Evolutionary conservation across 2,113 vertebrate species (phyloP), one percentile per base, ranked within the genome.

Genomic region (Rhinoptilus africanus): DNA sequence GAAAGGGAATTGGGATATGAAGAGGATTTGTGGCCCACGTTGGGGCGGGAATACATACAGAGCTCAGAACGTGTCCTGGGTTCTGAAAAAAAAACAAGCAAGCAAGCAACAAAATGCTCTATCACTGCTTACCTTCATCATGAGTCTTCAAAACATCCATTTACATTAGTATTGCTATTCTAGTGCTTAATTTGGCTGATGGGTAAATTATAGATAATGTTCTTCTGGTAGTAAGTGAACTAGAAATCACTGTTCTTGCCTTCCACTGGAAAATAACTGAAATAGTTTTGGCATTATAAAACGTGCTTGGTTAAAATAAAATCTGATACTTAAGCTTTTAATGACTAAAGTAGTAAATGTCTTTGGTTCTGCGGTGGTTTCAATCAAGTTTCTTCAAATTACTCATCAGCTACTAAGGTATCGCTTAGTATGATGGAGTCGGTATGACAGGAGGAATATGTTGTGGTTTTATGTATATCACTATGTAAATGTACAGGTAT

Each of bases 11-110:
- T 71, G 62, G 73, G 26, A 35, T 82, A 15, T 34, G 41, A 30
- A 45, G 30, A 59, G 66, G 23, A 16, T 48, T 69, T 48, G 66
- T 59, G 57, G 43, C 18, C 22, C 0, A 0, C 1, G 0, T 4
- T 76, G 78, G 39, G 74, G 47, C 71, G 32, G 24, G 53, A 69
- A 35, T 48, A 21, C 3, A 3, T 21, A 19, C 7, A 64, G 27
- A 68, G 34, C 37, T 75, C 48, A n/a, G 41, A 77, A 54, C 1
- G 0, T 54, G 53, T 53, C 14, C 39, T 48, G 27, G 5, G 5
- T 54, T 80, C 45, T 50, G 68, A 68, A 51, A n/a, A 64, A 62
- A 56, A 57, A 64, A 2, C 8, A 62, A 80, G 2, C 17, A 48
- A 57, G 5, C 41, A 82, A 54, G 7, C 17, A 56, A 22, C 6